Evolutionary conservation across 2,113 vertebrate genomes (phyloP).

Genomic region (Ammospiza nelsoni): DNA sequence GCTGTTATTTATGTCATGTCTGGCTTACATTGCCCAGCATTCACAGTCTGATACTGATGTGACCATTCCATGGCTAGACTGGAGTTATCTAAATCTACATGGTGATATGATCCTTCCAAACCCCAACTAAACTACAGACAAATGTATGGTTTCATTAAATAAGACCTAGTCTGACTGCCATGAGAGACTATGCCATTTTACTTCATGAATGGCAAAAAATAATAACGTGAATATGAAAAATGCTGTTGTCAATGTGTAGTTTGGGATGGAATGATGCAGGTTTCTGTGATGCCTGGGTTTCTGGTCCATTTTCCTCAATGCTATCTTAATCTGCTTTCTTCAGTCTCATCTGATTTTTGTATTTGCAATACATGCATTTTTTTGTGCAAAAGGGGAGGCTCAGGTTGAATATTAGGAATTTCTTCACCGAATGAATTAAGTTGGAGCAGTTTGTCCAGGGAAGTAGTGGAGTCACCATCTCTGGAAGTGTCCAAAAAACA

Average conservation of each 20-base stretch:
- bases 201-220: background rate
- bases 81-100: fast-evolving
- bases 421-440: background rate
- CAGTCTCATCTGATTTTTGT: background rate
- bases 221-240: background rate
- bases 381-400: background rate
- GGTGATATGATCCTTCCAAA: background rate
- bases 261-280: background rate
- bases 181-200: background rate
- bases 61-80: background rate
- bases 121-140: background rate
- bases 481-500: background rate
- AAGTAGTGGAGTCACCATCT: background rate
- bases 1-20: background rate
- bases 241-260: background rate
- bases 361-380: background rate
- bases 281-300: background rate
- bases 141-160: background rate
- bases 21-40: background rate
- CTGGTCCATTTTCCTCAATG: background rate
- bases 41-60: background rate
- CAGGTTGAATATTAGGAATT: background rate
- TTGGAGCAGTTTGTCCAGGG: background rate
- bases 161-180: background rate
- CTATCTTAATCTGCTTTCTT: background rate